Conservation (phyloP, 2,113 vertebrate species). For the Chauna torquata region DNA sequence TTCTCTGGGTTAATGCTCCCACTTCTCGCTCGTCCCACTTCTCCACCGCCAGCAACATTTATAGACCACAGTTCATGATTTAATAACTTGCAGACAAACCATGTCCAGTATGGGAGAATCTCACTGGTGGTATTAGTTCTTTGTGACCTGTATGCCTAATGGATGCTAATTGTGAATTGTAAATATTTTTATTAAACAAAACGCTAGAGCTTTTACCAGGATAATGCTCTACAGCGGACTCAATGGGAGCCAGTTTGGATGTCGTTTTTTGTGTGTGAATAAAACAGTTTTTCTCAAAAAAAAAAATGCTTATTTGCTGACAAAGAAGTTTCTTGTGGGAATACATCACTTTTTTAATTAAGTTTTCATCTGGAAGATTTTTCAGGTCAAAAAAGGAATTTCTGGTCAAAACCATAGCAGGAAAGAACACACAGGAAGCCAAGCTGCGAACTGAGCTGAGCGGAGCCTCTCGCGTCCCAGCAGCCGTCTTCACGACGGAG, state of each 20-base stretch:
- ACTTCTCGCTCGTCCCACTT: background rate
- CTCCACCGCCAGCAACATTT: background rate
- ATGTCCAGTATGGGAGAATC: accelerated
- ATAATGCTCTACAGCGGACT: background rate
- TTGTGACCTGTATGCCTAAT: background rate
- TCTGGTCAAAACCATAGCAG: conserved; percentile 34
- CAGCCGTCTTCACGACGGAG: background rate
- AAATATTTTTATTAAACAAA: background rate
- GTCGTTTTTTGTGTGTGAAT: background rate
- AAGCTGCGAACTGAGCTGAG: background rate
- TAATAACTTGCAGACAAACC: background rate
- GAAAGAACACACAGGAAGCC: conserved; percentile 53
- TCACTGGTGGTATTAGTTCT: accelerated
- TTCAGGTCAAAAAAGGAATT: conserved; percentile 63
- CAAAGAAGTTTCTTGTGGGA: conserved; percentile 50
- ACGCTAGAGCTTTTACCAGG: background rate
- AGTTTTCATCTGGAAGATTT: conserved; percentile 69
- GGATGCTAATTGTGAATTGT: background rate
- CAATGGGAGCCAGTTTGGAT: background rate
- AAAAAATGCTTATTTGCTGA: conserved; percentile 40
- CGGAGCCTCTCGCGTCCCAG: background rate
- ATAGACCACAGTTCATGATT: background rate
- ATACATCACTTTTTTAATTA: conserved; percentile 52
- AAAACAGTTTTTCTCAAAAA: background rate
- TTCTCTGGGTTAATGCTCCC: background rate